Evolutionary conservation across 2,888 invertebrate species (phyloP).

Genomic region (Mythimna loreyi): DNA sequence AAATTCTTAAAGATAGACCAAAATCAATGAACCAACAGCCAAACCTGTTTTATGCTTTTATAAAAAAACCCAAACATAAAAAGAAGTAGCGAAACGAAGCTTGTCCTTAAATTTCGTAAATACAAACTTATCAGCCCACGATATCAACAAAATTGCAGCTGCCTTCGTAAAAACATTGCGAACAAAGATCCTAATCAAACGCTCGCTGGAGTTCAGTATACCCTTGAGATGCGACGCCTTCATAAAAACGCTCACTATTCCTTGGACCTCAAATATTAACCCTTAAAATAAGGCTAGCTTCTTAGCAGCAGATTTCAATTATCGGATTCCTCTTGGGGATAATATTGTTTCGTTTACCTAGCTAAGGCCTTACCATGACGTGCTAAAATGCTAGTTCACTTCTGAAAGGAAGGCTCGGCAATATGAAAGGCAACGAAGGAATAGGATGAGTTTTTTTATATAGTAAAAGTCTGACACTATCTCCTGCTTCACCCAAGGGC

Average conservation of each 20-base stretch:
- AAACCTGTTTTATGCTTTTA: not conserved
- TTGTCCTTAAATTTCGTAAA: not conserved
- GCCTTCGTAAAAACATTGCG: slow-evolving; percentile 48
- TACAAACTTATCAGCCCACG: slow-evolving; percentile 15
- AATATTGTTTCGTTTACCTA: slow-evolving; percentile 54
- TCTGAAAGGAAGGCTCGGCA: no score
- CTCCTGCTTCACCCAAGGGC: no score
- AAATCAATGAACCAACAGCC: not conserved
- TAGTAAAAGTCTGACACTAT: no score
- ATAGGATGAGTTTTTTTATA: no score
- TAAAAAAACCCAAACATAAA: not conserved
- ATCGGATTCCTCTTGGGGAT: slow-evolving; percentile 54
- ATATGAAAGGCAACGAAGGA: no score
- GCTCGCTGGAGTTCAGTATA: slow-evolving; percentile 26
- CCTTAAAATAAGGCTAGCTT: slow-evolving; percentile 33
- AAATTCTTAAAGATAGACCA: not conserved
- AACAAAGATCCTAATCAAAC: slow-evolving; percentile 59
- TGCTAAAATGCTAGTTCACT: no score
- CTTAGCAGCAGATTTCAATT: slow-evolving; percentile 60
- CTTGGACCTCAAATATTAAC: slow-evolving; percentile 50
- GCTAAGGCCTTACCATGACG: not conserved
- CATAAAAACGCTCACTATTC: slow-evolving; percentile 59
- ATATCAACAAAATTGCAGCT: slow-evolving; percentile 26
- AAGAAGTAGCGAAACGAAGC: not conserved
- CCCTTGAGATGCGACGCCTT: slow-evolving; percentile 49